These are phyloP conservation scores for Candidula unifasciata DNA, from an alignment of 2,888 invertebrate genomes.

Conservation along the genomic window DNA sequence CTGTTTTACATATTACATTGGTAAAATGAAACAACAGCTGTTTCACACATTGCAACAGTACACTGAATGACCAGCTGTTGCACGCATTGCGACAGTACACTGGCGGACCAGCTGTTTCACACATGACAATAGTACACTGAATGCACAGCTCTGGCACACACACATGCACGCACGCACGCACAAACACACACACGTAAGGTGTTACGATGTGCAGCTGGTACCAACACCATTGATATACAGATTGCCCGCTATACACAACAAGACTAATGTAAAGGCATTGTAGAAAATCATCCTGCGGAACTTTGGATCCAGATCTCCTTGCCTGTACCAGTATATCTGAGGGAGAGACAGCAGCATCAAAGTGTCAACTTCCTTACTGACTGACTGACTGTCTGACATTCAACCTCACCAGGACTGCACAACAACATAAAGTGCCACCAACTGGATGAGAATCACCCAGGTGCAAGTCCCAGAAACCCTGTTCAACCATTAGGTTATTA, in stretches of 20 bases:
- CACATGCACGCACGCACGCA: neutral
- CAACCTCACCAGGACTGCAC: too few relatives aligned
- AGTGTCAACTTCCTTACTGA: too few relatives aligned
- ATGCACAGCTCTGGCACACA: neutral
- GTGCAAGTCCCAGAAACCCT: too few relatives aligned
- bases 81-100: too few relatives aligned
- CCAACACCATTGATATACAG: slow-evolving; percentile 42
- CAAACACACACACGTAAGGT: neutral
- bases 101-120: neutral
- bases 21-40: too few relatives aligned
- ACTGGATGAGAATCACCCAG: too few relatives aligned
- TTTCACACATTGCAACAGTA: too few relatives aligned
- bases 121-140: neutral
- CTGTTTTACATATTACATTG: too few relatives aligned
- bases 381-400: too few relatives aligned
- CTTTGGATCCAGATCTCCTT: slow-evolving; percentile 78
- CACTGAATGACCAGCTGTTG: too few relatives aligned
- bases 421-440: too few relatives aligned
- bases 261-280: slow-evolving; percentile 77
- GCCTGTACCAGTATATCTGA: slow-evolving; percentile 76
- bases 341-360: neutral
- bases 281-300: slow-evolving; percentile 78
- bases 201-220: neutral
- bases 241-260: slow-evolving; percentile 69
- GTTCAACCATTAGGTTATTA: too few relatives aligned